Base-by-base conservation (phyloP, 2,888 invertebrate genomes). In the Nematopogon swammerdamellus region DNA sequence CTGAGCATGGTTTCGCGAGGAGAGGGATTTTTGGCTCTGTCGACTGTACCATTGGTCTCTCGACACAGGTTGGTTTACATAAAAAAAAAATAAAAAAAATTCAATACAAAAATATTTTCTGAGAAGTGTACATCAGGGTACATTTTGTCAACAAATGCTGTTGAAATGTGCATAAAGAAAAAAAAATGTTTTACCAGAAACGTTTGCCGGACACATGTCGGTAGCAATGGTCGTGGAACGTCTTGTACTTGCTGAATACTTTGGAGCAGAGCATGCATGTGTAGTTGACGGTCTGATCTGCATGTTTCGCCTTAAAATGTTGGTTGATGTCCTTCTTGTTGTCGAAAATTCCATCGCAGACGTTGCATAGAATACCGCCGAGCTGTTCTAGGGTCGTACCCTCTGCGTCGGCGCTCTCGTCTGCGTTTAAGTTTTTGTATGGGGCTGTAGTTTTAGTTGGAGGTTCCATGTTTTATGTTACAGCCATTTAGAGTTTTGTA, bases 261-360 rank as follows among this genome's bases (percentile, higher is more conserved):
- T 82, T 82, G 50, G 74, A 72, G 58, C 85, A 85, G 56, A 81
- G 76, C 46, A 80, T 80, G 60, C 85, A 85, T 2, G 80, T 73
- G 62, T 84, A 85, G 2, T 80, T 64, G 17, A 73, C 59, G 0
- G 61, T 63, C 45, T 63, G 60, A 17, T 65, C 66, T 0, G 60
- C 59, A 20, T 85, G 84, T 45, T 70, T 66, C 18, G 64, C 62
- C 2, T 63, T 56, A 57, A 81, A 83, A 57, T 85, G 85, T 19
- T 65, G 65, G 55, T 83, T 82, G 58, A 83, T 82, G 49, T 82
- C 81, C 1, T 65, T 57, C 58, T 75, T 72, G 56, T 72, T 75
- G 49, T 77, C 74, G 58, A 73, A 82, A 11, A 77, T 65, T 48
- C 71, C 64, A 49, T 80, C 68, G 60, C 85, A 85, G 62, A 81